Conservation (phyloP, 2,888 invertebrate species). For the Blastobasis lacticolella region DNA sequence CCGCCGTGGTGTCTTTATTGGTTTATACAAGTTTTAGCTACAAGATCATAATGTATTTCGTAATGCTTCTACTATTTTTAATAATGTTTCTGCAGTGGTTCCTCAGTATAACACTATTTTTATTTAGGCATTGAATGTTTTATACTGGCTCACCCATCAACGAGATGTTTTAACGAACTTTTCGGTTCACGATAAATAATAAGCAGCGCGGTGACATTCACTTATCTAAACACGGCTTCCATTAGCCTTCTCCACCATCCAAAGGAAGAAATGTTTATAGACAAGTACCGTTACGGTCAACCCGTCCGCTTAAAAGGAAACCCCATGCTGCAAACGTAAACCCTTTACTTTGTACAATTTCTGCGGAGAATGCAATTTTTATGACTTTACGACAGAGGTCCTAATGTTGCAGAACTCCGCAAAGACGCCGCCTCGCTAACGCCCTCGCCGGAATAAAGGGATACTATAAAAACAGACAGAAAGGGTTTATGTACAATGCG, state of each 20-base stretch:
- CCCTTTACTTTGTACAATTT: slow-evolving; percentile 62
- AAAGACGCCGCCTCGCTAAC: slow-evolving; percentile 55
- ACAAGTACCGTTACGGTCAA: slow-evolving; percentile 57
- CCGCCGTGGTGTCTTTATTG: too few relatives aligned
- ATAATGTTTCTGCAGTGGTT: too few relatives aligned
- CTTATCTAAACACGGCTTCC: slow-evolving; percentile 44
- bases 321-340: slow-evolving; percentile 42
- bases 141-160: too few relatives aligned
- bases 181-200: slow-evolving; percentile 32
- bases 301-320: slow-evolving; percentile 46
- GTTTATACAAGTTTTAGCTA: too few relatives aligned
- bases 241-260: slow-evolving; percentile 29
- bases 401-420: slow-evolving; percentile 60
- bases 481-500: slow-evolving; percentile 68
- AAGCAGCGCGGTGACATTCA: slow-evolving; percentile 33
- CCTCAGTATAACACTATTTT: too few relatives aligned
- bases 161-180: not conserved
- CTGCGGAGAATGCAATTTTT: slow-evolving; percentile 67
- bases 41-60: too few relatives aligned
- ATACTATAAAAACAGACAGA: slow-evolving; percentile 68
- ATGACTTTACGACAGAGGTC: slow-evolving; percentile 57
- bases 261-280: slow-evolving; percentile 43
- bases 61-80: too few relatives aligned
- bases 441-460: slow-evolving; percentile 46
- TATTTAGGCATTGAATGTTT: too few relatives aligned